Evolutionary conservation across 1,140 invertebrate genomes (phyloP).

Genomic region (Psilanteris sp.): DNA sequence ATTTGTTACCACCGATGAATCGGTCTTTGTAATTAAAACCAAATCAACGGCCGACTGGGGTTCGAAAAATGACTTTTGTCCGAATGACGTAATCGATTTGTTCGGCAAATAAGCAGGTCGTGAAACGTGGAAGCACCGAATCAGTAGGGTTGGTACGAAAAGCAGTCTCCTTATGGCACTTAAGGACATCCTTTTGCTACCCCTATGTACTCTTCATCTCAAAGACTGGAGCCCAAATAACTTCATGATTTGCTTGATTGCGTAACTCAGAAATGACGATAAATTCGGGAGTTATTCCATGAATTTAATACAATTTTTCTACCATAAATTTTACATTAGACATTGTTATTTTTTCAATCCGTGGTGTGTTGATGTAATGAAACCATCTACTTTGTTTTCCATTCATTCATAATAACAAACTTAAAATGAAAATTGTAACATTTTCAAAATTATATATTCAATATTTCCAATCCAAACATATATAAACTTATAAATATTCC

Average conservation of each 20-base stretch:
- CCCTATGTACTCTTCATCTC: constrained; percentile 54
- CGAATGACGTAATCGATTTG: constrained; percentile 31
- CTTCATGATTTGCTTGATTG: constrained; percentile 76
- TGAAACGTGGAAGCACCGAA: constrained; percentile 70
- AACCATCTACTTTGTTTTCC: too few relatives aligned
- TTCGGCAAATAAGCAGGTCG: constrained; percentile 59
- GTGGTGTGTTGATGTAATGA: too few relatives aligned
- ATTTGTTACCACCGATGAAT: not conserved
- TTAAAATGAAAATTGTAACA: too few relatives aligned
- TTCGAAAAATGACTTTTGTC: constrained; percentile 10
- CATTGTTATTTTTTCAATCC: too few relatives aligned
- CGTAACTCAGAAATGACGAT: constrained; percentile 37
- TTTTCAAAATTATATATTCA: too few relatives aligned
- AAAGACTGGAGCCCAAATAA: constrained; percentile 67
- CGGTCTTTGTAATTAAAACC: constrained; percentile 20
- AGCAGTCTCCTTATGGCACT: constrained; percentile 77
- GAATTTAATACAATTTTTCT: not conserved
- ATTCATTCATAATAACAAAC: too few relatives aligned
- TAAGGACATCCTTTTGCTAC: constrained; percentile 72
- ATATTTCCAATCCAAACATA: too few relatives aligned
- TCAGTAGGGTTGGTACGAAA: constrained; percentile 71
- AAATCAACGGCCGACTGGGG: constrained; percentile 16
- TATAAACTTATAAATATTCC: too few relatives aligned
- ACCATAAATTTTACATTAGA: too few relatives aligned
- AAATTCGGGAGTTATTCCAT: not conserved